phyloP scores from a whole-genome alignment of 2,113 vertebrate species.

The Syngnathus scovelli region DNA sequence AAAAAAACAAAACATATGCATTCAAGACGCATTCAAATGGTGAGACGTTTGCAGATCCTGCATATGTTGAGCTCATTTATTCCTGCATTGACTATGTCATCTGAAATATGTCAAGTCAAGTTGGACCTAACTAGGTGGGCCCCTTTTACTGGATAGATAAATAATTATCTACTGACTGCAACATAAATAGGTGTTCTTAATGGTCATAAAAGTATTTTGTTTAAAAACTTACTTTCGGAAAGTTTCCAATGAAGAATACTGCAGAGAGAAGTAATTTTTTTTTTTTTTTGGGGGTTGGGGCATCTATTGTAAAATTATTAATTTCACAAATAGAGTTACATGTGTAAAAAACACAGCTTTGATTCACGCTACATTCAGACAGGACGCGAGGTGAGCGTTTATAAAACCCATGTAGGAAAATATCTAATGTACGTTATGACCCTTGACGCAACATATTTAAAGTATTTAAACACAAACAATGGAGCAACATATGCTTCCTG shows the following conservation, averaged over 20 bases:
- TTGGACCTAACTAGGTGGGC: background rate
- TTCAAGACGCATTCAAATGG: background rate
- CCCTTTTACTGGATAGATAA: conserved; percentile 8
- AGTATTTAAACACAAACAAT: too few species aligned
- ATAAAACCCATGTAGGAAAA: too few species aligned
- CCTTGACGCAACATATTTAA: too few species aligned
- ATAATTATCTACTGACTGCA: conserved; percentile 19
- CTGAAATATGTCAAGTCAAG: background rate
- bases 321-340: too few species aligned
- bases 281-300: too few species aligned
- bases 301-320: too few species aligned
- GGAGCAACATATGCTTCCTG: too few species aligned
- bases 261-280: background rate
- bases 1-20: background rate
- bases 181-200: conserved; percentile 28
- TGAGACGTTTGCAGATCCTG: background rate
- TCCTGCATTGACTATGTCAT: background rate
- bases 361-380: too few species aligned
- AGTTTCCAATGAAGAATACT: conserved; percentile 6
- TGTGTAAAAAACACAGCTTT: too few species aligned
- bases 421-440: too few species aligned
- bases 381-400: too few species aligned
- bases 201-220: conserved; percentile 28
- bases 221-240: conserved; percentile 41
- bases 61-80: background rate